Evolutionary conservation across 2,888 invertebrate genomes (phyloP).

Genomic region (Sinelater perroti): DNA sequence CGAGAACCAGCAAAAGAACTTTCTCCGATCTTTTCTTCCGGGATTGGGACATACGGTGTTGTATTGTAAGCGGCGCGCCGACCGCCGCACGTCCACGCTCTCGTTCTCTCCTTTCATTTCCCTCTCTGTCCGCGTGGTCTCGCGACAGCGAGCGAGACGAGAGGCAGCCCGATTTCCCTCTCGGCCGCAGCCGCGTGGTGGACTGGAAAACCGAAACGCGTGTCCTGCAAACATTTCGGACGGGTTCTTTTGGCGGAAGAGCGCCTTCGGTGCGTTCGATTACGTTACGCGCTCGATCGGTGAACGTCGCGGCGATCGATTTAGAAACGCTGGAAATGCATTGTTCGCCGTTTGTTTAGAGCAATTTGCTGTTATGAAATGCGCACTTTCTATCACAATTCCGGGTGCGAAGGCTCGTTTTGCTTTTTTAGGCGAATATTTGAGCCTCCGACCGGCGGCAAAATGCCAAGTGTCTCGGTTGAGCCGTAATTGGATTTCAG

Average conservation of each 20-base stretch:
- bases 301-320: conserved; percentile 4
- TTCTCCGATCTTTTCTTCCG: conserved; percentile 56
- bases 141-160: background rate
- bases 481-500: too few relatives aligned
- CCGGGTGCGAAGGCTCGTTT: conserved; percentile 17
- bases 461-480: too few relatives aligned
- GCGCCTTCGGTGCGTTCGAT: too few relatives aligned
- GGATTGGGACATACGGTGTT: conserved; percentile 52
- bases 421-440: background rate
- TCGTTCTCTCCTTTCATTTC: conserved; percentile 1
- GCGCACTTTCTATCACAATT: conserved; percentile 40
- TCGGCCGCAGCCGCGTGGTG: background rate
- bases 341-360: background rate
- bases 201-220: conserved; percentile 6
- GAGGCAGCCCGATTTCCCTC: background rate
- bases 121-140: background rate
- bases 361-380: conserved; percentile 14
- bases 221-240: background rate
- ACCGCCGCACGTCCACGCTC: too few relatives aligned
- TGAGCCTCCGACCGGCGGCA: too few relatives aligned
- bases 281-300: background rate
- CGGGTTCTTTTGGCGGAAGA: conserved; percentile 4
- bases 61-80: conserved; percentile 3
- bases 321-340: background rate
- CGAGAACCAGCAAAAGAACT: conserved; percentile 46